Evolutionary conservation across 1,140 invertebrate genomes (phyloP), one percentile per base, ranked within the genome.

Genomic region (Drosophila sechellia): DNA sequence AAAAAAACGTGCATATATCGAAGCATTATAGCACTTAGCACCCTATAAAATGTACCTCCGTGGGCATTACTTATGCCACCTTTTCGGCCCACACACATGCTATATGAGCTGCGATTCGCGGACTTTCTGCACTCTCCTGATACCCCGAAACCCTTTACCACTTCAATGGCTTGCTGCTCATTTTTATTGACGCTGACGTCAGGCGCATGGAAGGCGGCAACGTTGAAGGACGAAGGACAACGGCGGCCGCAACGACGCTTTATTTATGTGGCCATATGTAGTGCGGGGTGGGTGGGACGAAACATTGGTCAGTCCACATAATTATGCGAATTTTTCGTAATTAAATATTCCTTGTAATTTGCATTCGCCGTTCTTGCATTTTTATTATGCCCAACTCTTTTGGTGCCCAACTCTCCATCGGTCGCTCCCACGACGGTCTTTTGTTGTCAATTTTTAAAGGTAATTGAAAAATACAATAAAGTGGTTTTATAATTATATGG

Each of bases 321-420:
- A 86, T 87, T 89, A 87, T 87, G 83, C 83, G 79, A 77, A 79
- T 87, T 87, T 87, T 87, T 89, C 77, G 83, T 87, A 87, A 87
- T 87, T 87, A 87, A 87, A 87, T 87, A 87, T 87, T 87, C 83
- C 83, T 83, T 87, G 83, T 87, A 87, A 87, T 87, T 87, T 87
- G 79, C 83, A 87, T 89, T 78, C 79, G 66, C 68, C 54, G 69
- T 66, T 55, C 70, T 75, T 79, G 54, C 61, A 65, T 79, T 79
- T 79, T 79, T 79, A 79, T 79, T 79, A 79, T 71, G 45, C 65
- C 55, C 61, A 34, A 52, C 50, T 48, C 64, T 27, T n/a, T 37
- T 8, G n/a, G 20, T 12, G 48, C 34, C 34, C 35, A 15, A 17
- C 17, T 11, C 12, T 10, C 20, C n/a, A 49, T 39, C 65, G 54